Percentiles rank a stretch among this genome's conserved stretches.
Evolutionary conservation across 2,113 vertebrate species (phyloP).

Genomic region (Bombycilla garrulus): DNA sequence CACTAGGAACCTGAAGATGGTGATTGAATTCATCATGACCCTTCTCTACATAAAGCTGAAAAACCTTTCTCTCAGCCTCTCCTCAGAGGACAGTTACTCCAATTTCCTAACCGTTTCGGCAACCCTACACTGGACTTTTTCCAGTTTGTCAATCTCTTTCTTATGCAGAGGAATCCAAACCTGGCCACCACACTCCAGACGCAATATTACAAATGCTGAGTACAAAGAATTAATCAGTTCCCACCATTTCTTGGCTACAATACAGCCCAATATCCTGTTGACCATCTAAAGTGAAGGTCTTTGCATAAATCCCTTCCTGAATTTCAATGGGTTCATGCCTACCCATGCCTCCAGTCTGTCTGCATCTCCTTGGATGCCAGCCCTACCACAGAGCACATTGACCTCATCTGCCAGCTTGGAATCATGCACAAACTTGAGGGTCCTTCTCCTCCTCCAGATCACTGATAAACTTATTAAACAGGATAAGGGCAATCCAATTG

Average conservation of each 20-base stretch:
- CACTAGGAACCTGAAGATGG: not conserved
- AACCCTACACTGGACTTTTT: not conserved
- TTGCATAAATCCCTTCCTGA: not conserved
- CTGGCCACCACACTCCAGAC: not conserved
- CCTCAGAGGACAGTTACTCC: not conserved
- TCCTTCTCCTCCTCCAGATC: not conserved
- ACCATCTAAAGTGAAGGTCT: not conserved
- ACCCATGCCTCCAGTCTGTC: not conserved
- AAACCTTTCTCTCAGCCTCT: not conserved
- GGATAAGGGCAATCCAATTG: not conserved
- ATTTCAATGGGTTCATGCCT: not conserved
- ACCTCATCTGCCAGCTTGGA: not conserved
- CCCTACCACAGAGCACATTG: not conserved
- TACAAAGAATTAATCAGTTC: not conserved
- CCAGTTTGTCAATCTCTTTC: not conserved
- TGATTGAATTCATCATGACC: not conserved
- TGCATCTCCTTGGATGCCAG: not conserved
- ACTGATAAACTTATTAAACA: not conserved
- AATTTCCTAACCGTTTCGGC: not conserved
- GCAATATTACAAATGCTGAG: not conserved
- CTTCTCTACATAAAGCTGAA: not conserved
- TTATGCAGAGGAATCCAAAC: not conserved
- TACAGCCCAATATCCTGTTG: not conserved
- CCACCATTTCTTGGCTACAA: not conserved
- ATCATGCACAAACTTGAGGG: not conserved